Evolutionary conservation across 92 coral and sea anemone species (phyloP).

Genomic region (Epizoanthus fatuus): DNA sequence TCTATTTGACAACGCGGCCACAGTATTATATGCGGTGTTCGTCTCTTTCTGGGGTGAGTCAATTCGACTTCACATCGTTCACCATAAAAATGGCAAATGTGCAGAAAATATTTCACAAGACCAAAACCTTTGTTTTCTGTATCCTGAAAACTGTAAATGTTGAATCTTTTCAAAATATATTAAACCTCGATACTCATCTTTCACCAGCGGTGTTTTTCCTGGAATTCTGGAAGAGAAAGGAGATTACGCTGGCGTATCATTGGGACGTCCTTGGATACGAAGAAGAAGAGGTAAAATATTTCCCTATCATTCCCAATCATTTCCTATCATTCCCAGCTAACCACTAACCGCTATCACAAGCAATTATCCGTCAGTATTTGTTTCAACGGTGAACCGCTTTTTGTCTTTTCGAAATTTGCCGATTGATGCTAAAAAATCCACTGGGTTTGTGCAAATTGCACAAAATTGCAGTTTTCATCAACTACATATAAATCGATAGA

Average conservation of each 20-base stretch:
- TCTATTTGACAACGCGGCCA: conserved; percentile 90
- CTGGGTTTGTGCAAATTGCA: no score
- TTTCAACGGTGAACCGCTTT: no score
- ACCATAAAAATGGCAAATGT: neutral
- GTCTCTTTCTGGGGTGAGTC: conserved; percentile 94
- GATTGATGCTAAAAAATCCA: no score
- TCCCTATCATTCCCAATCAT: neutral
- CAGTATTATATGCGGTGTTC: conserved; percentile 86
- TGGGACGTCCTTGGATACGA: conserved; percentile 93
- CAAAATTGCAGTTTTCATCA: no score
- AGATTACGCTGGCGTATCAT: conserved; percentile 80
- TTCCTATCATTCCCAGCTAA: neutral
- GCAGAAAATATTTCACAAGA: no score
- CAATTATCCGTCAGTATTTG: no score
- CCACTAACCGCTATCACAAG: no score
- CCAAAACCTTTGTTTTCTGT: no score
- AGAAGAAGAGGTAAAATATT: conserved; percentile 78
- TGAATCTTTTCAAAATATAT: neutral
- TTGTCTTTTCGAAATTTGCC: no score
- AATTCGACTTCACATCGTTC: neutral
- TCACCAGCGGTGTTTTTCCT: conserved; percentile 90
- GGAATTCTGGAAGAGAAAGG: conserved; percentile 96
- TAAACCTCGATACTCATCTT: neutral
- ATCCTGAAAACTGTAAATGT: neutral
- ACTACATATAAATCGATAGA: no score